Evolutionary conservation across 2,888 invertebrate species (phyloP).

Genomic region (Pyrochroa serraticornis): DNA sequence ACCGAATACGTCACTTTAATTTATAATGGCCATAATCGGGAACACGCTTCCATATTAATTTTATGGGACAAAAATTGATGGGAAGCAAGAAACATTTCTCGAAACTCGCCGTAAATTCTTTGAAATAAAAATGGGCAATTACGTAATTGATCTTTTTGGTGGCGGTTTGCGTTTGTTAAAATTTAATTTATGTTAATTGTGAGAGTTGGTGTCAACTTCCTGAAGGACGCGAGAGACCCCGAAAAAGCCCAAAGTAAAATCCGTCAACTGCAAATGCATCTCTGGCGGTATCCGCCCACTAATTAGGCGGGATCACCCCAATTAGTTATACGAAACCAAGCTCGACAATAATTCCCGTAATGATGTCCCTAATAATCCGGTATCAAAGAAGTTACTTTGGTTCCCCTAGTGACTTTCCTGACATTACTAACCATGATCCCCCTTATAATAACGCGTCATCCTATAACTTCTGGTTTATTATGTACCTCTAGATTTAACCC

Average conservation of each 20-base stretch:
- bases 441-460: constrained; percentile 34
- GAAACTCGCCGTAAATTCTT: constrained; percentile 1
- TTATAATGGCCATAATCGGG: constrained; percentile 24
- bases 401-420: constrained; percentile 31
- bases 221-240: constrained; percentile 1
- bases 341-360: constrained; percentile 35
- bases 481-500: constrained; percentile 35
- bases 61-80: constrained; percentile 1
- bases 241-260: not conserved
- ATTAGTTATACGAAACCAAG: constrained; percentile 35
- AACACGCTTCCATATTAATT: constrained; percentile 22
- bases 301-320: constrained; percentile 30
- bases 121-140: too few species aligned
- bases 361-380: constrained; percentile 37
- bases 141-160: too few species aligned
- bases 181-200: too few species aligned
- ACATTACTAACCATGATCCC: constrained; percentile 23
- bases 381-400: constrained; percentile 29
- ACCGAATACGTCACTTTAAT: constrained; percentile 20
- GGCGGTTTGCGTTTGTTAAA: too few species aligned
- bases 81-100: constrained; percentile 11
- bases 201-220: too few species aligned
- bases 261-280: not conserved
- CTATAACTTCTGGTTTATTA: constrained; percentile 36
- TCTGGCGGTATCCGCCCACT: not conserved